These are phyloP conservation scores for Platycheirus albimanus DNA, from an alignment of 2,888 invertebrate species.

Conservation along the genomic window DNA sequence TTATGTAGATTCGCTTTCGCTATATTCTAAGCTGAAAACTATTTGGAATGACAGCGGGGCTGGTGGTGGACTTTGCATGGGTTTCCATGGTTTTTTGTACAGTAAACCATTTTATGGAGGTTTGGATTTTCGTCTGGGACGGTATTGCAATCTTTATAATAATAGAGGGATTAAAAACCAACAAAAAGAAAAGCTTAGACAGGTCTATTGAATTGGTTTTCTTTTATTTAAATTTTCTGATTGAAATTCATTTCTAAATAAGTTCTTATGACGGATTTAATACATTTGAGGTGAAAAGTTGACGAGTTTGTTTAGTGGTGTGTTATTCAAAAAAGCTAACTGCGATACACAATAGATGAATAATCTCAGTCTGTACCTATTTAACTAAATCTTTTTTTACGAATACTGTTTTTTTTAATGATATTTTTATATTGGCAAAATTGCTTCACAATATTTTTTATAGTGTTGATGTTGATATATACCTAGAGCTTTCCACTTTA, in stretches of 20 bases:
- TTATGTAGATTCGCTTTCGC: constrained; percentile 42
- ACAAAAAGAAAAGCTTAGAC: background rate
- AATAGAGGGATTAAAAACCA: background rate
- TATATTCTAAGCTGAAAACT: constrained; percentile 50
- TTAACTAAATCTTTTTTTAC: no score
- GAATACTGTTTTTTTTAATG: no score
- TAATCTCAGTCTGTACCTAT: no score
- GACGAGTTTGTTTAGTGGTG: no score
- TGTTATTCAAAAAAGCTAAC: no score
- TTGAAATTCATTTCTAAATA: background rate
- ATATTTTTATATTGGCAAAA: no score
- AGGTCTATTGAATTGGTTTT: background rate
- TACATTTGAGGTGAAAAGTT: no score
- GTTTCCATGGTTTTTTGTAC: constrained; percentile 5
- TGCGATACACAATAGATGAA: no score
- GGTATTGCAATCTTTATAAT: background rate
- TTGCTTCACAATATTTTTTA: no score
- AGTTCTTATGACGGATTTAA: no score
- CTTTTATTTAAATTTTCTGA: background rate
- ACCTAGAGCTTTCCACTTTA: no score
- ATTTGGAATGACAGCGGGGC: constrained; percentile 36
- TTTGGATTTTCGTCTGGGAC: background rate
- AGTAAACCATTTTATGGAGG: background rate
- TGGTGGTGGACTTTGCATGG: constrained; percentile 17
- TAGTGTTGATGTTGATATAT: no score